These are phyloP conservation scores for Micrasema longulum DNA, from an alignment of 1,140 invertebrate species.

Conservation along the genomic window DNA sequence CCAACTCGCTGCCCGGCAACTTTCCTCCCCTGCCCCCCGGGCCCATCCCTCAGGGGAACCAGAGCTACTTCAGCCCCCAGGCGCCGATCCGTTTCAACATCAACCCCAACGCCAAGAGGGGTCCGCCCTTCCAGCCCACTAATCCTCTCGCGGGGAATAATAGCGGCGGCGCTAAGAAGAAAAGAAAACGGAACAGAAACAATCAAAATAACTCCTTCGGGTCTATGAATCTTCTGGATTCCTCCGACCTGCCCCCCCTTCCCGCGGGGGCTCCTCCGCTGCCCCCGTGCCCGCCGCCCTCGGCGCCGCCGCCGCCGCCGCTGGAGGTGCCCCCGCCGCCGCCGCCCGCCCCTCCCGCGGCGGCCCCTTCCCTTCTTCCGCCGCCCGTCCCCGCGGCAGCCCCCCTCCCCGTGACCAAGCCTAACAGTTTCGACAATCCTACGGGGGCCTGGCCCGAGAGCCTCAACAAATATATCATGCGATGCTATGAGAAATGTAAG, in stretches of 20 bases:
- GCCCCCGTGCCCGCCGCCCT: constrained; percentile 66
- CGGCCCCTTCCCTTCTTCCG: constrained; percentile 54
- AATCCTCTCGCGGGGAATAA: constrained; percentile 67
- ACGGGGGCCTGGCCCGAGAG: constrained; percentile 78
- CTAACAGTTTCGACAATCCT: constrained; percentile 62
- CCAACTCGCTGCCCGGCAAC: constrained; percentile 56
- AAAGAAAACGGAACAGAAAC: constrained; percentile 79
- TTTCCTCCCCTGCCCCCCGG: constrained; percentile 63
- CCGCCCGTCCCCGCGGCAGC: constrained; percentile 55
- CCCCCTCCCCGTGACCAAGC: constrained; percentile 55
- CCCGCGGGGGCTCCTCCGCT: constrained; percentile 69
- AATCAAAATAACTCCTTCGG: constrained; percentile 60
- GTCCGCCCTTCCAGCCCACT: constrained; percentile 56
- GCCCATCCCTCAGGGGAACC: constrained; percentile 60
- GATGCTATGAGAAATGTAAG: constrained; percentile 91
- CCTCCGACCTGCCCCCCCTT: constrained; percentile 68
- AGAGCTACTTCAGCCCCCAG: constrained; percentile 63
- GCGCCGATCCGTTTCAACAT: constrained; percentile 71
- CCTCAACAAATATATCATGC: constrained; percentile 87
- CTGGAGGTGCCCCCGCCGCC: constrained; percentile 66
- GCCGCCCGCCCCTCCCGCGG: constrained; percentile 58
- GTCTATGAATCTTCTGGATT: no score
- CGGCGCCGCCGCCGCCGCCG: constrained; percentile 64
- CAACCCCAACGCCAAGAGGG: constrained; percentile 65
- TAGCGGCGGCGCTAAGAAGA: constrained; percentile 77